A percentile compares a stretch with the other conserved stretches of the same genome.
Conservation (phyloP, 2,113 vertebrate species). For the Lycaon pictus region DNA sequence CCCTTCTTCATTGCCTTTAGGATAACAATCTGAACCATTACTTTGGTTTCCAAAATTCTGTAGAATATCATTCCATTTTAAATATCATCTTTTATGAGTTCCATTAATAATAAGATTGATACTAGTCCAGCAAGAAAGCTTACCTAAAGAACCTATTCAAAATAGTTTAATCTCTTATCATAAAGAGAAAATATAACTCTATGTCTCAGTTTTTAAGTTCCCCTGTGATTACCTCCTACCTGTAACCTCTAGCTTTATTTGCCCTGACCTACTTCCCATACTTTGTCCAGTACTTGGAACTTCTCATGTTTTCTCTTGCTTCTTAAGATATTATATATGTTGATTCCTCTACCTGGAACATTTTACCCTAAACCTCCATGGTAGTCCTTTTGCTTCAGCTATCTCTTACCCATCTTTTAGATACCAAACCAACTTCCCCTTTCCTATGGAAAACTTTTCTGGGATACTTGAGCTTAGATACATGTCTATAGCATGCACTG, state of each 20-base stretch:
- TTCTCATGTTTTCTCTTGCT: background rate
- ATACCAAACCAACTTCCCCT: background rate
- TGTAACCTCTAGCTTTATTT: background rate
- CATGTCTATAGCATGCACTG: background rate
- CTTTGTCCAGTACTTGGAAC: background rate
- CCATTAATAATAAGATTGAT: background rate
- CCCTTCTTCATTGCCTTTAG: background rate
- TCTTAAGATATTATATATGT: background rate
- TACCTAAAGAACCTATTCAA: background rate
- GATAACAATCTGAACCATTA: background rate
- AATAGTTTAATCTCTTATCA: background rate
- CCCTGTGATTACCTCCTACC: background rate
- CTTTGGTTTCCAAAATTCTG: background rate
- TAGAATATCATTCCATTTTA: background rate
- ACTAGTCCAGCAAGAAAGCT: background rate
- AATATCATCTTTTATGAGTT: background rate
- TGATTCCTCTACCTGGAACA: background rate
- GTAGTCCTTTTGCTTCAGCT: background rate
- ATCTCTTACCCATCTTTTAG: background rate
- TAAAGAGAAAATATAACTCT: background rate
- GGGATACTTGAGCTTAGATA: background rate
- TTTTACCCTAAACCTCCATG: background rate
- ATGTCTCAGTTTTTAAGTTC: background rate
- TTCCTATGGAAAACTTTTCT: background rate
- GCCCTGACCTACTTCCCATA: background rate